These are phyloP conservation scores for Prolemur simus DNA, from an alignment of 2,113 vertebrate species.

Conservation along the genomic window DNA sequence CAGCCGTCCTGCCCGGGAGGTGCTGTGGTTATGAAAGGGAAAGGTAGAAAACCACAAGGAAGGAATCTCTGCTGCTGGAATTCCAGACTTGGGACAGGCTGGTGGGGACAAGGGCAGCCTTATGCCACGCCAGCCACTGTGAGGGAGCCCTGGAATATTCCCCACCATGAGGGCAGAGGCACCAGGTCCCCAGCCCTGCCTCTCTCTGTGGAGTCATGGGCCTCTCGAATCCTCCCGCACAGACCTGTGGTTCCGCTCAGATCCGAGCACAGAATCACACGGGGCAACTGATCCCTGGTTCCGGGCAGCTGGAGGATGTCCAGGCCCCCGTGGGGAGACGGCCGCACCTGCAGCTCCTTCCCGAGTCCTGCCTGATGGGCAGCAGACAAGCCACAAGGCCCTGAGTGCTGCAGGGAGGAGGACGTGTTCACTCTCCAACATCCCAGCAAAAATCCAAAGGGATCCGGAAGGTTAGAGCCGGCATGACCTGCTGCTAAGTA, in stretches of 20 bases:
- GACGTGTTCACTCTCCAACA: fast-evolving
- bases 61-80: background rate
- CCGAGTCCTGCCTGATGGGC: background rate
- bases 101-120: background rate
- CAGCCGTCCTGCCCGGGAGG: background rate
- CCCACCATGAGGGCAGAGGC: background rate
- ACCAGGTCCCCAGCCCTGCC: fast-evolving
- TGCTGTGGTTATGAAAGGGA: background rate
- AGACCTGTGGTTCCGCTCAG: background rate
- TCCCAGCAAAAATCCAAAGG: background rate
- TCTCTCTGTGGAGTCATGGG: background rate
- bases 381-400: background rate
- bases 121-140: fast-evolving
- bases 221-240: fast-evolving
- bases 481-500: fast-evolving
- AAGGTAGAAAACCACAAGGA: background rate
- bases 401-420: fast-evolving
- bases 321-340: background rate
- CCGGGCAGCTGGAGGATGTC: background rate
- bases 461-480: background rate
- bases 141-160: background rate
- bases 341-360: background rate
- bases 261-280: background rate
- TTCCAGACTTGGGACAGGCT: background rate
- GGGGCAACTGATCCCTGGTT: background rate